Evolutionary conservation across 2,113 vertebrate genomes (phyloP).

Genomic region (Pterocles burchelli): DNA sequence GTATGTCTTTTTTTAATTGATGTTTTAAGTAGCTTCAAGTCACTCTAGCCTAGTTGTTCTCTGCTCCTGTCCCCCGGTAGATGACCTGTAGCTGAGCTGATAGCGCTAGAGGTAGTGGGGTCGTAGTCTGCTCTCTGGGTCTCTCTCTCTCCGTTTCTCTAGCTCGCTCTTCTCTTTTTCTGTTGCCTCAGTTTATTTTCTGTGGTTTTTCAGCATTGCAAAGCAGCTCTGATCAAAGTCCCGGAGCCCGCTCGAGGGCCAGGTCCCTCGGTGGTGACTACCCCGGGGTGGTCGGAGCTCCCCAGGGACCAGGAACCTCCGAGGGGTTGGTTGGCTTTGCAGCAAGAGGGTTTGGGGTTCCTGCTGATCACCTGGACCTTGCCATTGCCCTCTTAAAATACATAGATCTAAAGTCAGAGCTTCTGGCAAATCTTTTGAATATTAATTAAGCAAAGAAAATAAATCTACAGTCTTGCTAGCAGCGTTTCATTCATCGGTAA

Average conservation of each 20-base stretch:
- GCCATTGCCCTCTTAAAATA: background rate
- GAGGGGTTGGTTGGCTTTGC: background rate
- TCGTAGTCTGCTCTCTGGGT: slow-evolving; percentile 64
- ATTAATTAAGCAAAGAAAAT: background rate
- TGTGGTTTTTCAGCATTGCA: slow-evolving; percentile 19
- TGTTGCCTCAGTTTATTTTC: slow-evolving; percentile 10
- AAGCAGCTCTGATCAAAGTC: slow-evolving; percentile 39
- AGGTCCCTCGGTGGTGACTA: background rate
- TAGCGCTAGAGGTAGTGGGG: slow-evolving; percentile 69
- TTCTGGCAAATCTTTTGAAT: background rate
- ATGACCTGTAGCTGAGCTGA: slow-evolving; percentile 46
- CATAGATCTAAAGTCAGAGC: background rate
- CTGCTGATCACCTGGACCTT: background rate
- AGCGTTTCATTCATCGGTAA: background rate
- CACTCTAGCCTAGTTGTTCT: slow-evolving; percentile 66
- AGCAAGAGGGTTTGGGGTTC: background rate
- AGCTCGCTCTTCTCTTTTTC: background rate
- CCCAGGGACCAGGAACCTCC: background rate
- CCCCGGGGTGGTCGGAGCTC: background rate
- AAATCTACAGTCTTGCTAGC: background rate
- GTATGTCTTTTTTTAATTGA: slow-evolving; percentile 80
- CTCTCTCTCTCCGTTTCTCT: background rate
- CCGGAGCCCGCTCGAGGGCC: background rate
- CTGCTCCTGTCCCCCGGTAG: slow-evolving; percentile 59
- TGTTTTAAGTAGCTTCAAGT: slow-evolving; percentile 74